These are phyloP conservation scores for Eidolon dupreanum DNA, from an alignment of 2,797 vertebrate species.

Conservation along the genomic window DNA sequence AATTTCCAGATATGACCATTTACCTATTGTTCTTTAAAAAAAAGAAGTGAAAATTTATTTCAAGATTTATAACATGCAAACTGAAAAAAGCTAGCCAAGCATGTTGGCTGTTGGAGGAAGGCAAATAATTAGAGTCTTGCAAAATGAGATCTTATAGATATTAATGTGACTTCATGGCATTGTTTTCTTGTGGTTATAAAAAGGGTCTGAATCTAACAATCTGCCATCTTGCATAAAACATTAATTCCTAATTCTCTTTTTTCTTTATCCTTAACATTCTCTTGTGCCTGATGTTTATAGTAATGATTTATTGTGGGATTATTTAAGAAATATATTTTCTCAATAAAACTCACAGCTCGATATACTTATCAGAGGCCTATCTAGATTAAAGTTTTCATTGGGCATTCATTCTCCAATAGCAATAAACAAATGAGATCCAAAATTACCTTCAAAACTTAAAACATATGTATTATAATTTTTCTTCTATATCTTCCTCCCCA, in stretches of 20 bases:
- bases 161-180: background rate
- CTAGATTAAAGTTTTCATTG: background rate
- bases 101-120: background rate
- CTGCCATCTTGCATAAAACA: background rate
- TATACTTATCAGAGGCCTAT: background rate
- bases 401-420: background rate
- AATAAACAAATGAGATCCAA: background rate
- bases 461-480: background rate
- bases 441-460: constrained; percentile 29
- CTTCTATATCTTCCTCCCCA: background rate
- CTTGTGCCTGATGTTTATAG: background rate
- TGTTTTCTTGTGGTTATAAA: background rate
- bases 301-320: constrained; percentile 2
- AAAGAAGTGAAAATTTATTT: background rate
- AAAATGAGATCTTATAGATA: background rate
- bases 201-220: background rate
- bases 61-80: background rate
- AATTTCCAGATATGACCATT: background rate
- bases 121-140: background rate
- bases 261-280: background rate
- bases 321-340: background rate
- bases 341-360: background rate
- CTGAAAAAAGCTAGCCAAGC: background rate
- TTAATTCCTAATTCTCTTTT: background rate
- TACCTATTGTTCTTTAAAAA: background rate